Evolutionary conservation across 2,797 vertebrate genomes (phyloP).

Genomic region (Microhierax caerulescens): DNA sequence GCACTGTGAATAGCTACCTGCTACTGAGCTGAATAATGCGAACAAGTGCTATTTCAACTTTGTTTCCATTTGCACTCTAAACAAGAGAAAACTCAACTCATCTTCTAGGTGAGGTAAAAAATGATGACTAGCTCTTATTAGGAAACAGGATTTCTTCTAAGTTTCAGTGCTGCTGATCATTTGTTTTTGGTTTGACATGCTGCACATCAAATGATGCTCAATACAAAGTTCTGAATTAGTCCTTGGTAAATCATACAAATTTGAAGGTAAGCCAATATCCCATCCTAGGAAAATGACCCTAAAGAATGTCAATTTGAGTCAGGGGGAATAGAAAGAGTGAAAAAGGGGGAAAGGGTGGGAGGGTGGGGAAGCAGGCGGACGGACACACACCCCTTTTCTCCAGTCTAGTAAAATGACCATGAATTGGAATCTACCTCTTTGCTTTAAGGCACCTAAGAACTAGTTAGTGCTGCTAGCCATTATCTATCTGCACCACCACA

Average conservation of each 20-base stretch:
- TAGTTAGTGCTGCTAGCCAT: neutral
- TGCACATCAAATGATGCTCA: neutral
- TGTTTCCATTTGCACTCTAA: neutral
- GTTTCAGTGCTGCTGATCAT: neutral
- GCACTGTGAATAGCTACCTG: neutral
- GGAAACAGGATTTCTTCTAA: neutral
- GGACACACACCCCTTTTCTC: accelerated
- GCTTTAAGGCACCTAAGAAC: neutral
- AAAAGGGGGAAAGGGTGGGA: neutral
- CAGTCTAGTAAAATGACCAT: neutral
- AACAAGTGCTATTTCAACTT: neutral
- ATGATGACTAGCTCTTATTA: neutral
- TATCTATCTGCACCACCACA: neutral
- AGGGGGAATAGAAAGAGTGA: too few species aligned
- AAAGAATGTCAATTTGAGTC: neutral
- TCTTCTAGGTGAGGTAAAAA: neutral
- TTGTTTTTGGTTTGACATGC: neutral
- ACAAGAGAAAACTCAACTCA: neutral
- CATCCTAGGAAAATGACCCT: neutral
- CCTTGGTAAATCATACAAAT: neutral
- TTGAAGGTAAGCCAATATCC: neutral
- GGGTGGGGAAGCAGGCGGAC: too few species aligned
- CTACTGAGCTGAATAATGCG: neutral
- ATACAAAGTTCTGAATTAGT: neutral
- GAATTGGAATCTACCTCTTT: neutral